phyloP scores from a whole-genome alignment of 2,113 vertebrate species.

The Setophaga coronata region DNA sequence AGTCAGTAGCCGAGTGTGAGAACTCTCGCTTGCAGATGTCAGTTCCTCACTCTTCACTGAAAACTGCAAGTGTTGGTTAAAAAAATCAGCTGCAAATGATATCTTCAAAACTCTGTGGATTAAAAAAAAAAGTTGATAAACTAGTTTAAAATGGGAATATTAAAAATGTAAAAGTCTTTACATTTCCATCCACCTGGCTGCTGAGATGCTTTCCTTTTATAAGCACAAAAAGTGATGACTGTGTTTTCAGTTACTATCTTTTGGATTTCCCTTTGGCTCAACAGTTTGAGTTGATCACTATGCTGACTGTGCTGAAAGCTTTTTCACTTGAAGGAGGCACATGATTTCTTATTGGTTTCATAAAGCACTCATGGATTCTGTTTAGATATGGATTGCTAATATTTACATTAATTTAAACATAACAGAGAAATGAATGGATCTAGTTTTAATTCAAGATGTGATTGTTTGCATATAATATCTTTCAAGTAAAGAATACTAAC shows the following conservation, averaged over 20 bases:
- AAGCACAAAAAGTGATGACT: not conserved
- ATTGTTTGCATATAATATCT: not conserved
- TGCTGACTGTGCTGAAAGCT: not conserved
- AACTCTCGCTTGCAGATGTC: slow-evolving; percentile 56
- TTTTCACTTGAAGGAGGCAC: not conserved
- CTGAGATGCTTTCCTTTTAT: not conserved
- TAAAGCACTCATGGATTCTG: not conserved
- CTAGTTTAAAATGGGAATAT: not conserved
- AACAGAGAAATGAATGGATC: not conserved
- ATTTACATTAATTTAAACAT: not conserved
- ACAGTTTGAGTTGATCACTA: not conserved
- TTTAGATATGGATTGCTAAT: not conserved
- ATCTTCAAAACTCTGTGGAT: not conserved
- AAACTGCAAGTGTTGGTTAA: slow-evolving; percentile 35
- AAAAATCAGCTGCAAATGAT: slow-evolving; percentile 51
- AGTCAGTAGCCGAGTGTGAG: slow-evolving; percentile 40
- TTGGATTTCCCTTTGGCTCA: not conserved
- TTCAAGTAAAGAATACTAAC: not conserved
- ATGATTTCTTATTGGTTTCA: not conserved
- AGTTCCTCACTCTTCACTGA: slow-evolving; percentile 38
- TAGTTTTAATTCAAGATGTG: not conserved
- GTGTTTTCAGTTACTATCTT: not conserved
- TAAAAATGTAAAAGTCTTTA: not conserved
- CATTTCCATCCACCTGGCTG: not conserved
- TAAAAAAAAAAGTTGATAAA: slow-evolving; percentile 10